Percentiles rank a stretch among this genome's conserved stretches.
phyloP scores from a whole-genome alignment of 2,113 vertebrate genomes.

The Peromyscus leucopus region DNA sequence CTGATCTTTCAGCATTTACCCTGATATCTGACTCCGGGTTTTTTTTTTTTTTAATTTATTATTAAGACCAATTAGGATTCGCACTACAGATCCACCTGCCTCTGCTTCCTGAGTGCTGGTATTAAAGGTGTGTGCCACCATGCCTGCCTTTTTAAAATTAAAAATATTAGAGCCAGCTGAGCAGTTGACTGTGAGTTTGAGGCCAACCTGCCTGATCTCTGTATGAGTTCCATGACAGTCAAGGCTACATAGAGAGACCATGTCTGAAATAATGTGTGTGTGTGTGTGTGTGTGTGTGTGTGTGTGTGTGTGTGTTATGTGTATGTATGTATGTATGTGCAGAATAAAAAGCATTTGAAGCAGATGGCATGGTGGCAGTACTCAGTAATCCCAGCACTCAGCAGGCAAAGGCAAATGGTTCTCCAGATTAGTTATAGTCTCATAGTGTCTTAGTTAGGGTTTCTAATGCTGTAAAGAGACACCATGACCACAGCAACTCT shows the following conservation, averaged over 20 bases:
- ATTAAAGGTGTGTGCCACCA: too few species aligned
- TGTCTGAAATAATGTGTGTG: too few species aligned
- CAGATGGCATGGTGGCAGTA: neutral
- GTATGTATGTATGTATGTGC: too few species aligned
- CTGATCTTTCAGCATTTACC: too few species aligned
- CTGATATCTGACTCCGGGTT: too few species aligned
- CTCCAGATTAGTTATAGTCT: neutral
- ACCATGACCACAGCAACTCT: neutral
- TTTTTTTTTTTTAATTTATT: too few species aligned
- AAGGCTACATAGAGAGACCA: neutral
- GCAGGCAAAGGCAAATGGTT: neutral
- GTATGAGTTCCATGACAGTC: neutral
- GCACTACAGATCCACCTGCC: too few species aligned
- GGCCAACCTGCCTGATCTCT: neutral
- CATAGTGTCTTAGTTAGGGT: neutral
- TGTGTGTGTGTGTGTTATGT: too few species aligned
- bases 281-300: too few species aligned
- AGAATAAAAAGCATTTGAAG: conserved; percentile 11
- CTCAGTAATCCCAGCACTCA: neutral
- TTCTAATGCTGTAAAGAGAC: neutral
- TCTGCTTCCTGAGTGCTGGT: too few species aligned
- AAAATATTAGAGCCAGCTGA: neutral
- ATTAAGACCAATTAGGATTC: too few species aligned
- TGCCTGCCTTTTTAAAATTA: neutral
- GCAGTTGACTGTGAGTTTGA: neutral